Evolutionary conservation across 2,888 invertebrate species (phyloP).

Genomic region (Rhopalosiphum nymphaeae): DNA sequence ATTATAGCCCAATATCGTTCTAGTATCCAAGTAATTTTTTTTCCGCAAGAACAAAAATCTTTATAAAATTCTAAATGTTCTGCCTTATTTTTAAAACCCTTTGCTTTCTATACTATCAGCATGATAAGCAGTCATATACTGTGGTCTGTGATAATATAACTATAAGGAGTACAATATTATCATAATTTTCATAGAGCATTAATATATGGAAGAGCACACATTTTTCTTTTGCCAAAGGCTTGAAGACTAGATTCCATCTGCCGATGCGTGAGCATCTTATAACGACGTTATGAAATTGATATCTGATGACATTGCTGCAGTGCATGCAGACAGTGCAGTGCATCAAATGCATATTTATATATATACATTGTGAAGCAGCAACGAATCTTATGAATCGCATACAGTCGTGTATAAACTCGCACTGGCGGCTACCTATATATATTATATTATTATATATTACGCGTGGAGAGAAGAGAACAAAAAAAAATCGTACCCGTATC

Average conservation of each 20-base stretch:
- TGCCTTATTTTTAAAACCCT: neutral
- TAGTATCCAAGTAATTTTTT: neutral
- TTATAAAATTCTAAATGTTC: neutral
- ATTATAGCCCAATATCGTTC: neutral
- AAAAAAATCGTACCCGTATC: neutral
- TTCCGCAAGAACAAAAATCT: neutral
- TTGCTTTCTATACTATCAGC: too few relatives aligned
- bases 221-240: neutral
- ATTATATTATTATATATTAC: conserved; percentile 14
- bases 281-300: neutral
- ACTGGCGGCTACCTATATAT: neutral
- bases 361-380: neutral
- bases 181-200: neutral
- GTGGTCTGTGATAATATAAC: too few relatives aligned
- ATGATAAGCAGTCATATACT: too few relatives aligned
- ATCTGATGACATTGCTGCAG: neutral
- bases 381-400: neutral
- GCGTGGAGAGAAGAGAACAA: neutral
- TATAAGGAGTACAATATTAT: neutral
- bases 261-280: neutral
- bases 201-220: neutral
- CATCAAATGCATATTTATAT: neutral
- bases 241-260: neutral
- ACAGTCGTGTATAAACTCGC: neutral
- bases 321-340: neutral